phyloP scores from a whole-genome alignment of 2,888 invertebrate species.

The Pheosia gnoma region DNA sequence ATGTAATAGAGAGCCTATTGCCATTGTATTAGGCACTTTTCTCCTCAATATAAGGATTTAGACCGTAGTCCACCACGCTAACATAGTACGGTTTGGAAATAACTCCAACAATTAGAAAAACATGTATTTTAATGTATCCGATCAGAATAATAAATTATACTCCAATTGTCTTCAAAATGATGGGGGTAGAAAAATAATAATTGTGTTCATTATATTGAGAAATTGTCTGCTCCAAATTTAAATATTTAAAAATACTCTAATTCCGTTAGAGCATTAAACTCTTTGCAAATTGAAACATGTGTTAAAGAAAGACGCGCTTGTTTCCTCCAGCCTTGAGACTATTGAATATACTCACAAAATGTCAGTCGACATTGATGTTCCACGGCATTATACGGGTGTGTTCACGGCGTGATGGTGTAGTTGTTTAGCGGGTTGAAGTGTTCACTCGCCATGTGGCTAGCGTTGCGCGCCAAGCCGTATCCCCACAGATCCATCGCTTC shows the following conservation, averaged over 20 bases:
- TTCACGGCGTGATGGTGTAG: conserved; percentile 62
- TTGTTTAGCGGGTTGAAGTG: conserved; percentile 72
- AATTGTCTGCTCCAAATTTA: not conserved
- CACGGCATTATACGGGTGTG: conserved; percentile 22
- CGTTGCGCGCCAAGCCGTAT: conserved; percentile 86
- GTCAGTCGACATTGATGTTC: conserved; percentile 27
- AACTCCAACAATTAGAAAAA: no score
- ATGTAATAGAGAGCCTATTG: no score
- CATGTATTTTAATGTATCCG: no score
- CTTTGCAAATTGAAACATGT: not conserved
- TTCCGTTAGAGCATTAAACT: not conserved
- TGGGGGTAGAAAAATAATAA: no score
- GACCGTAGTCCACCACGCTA: no score
- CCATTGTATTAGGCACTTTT: no score
- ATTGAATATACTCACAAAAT: conserved; percentile 43
- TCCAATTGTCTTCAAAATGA: no score
- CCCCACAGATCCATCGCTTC: conserved; percentile 94
- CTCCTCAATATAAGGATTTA: no score
- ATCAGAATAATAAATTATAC: no score
- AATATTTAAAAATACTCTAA: not conserved
- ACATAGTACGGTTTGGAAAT: no score
- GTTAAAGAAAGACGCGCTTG: not conserved
- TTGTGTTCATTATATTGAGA: no score
- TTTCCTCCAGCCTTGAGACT: not conserved
- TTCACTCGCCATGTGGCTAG: conserved; percentile 72